Evolutionary conservation across 1,140 invertebrate species (phyloP), one percentile per base, ranked within the genome.

Genomic region (Ylistrum balloti): DNA sequence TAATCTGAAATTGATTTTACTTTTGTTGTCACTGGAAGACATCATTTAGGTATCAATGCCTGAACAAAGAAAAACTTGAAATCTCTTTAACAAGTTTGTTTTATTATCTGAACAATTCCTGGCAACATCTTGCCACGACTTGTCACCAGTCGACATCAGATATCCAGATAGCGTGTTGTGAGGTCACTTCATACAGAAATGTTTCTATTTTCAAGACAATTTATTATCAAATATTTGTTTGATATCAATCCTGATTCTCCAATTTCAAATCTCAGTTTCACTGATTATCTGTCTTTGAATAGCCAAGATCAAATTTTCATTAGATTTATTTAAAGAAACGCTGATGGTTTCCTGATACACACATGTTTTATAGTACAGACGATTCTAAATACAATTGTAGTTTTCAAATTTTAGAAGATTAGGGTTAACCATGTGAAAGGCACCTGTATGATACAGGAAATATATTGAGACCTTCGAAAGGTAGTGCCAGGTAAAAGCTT

Each of bases 1-100:
- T 74, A 9, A 74, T 74, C n/a, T 74, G 56, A 74, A 74, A 74
- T 74, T 74, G 5, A 74, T 74, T 74, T 74, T 74, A 74, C 56
- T 74, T 74, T 74, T n/a, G 3, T 74, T 74, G 56, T 74, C 56
- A 74, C n/a, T 74, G 28, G 56, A 17, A 28, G 22, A 28, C 56
- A 74, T 28, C n/a, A n/a, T 28, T 74, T 74, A 74, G 17, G 56
- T 48, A 3, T 74, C 56, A 74, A 17, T 28, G n/a, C 22, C 5
- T 28, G 0, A 17, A 28, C 1, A 22, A 74, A 74, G 56, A 74
- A 7, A 74, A 74, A 74, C 56, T 74, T 28, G 0, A 74, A 28
- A 74, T 74, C 28, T 74, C 28, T n/a, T 28, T 28, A 74, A n/a
- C n/a, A 74, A 74, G 56, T 17, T n/a, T 38, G 13, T 74, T 74